Evolutionary conservation across 2,797 vertebrate species (phyloP).

Genomic region (Sternarchorhynchus goeldii): DNA sequence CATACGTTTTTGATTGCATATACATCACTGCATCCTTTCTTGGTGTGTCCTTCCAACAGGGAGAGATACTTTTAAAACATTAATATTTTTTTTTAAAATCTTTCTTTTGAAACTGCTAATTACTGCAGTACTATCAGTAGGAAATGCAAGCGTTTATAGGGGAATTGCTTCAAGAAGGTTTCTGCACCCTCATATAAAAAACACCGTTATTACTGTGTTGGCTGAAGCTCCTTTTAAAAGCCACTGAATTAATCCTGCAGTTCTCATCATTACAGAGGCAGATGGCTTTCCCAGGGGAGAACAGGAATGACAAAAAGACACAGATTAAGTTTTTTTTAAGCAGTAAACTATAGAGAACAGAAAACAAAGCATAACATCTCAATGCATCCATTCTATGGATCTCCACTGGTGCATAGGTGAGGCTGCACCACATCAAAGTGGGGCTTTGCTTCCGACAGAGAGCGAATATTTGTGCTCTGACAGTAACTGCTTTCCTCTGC

Average conservation of each 20-base stretch:
- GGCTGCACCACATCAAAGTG: constrained; percentile 3
- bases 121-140: constrained; percentile 4
- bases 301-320: constrained; percentile 7
- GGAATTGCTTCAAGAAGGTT: constrained; percentile 30
- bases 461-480: constrained; percentile 89
- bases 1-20: background rate
- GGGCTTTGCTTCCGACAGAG: constrained; percentile 20
- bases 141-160: constrained; percentile 34
- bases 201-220: constrained; percentile 26
- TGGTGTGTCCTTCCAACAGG: background rate
- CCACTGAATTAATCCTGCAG: constrained; percentile 33
- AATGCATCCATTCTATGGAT: background rate
- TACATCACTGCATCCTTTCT: background rate
- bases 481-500: constrained; percentile 80
- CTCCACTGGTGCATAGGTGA: background rate
- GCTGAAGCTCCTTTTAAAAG: constrained; percentile 38
- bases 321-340: constrained; percentile 31
- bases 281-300: constrained; percentile 16
- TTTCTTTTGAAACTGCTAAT: constrained; percentile 17
- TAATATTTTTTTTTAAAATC: background rate
- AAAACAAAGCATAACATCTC: constrained; percentile 8
- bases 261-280: constrained; percentile 39
- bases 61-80: background rate
- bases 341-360: background rate
- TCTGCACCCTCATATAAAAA: constrained; percentile 17